Conservation (phyloP, 2,113 vertebrate genomes). For the Osmerus eperlanus region DNA sequence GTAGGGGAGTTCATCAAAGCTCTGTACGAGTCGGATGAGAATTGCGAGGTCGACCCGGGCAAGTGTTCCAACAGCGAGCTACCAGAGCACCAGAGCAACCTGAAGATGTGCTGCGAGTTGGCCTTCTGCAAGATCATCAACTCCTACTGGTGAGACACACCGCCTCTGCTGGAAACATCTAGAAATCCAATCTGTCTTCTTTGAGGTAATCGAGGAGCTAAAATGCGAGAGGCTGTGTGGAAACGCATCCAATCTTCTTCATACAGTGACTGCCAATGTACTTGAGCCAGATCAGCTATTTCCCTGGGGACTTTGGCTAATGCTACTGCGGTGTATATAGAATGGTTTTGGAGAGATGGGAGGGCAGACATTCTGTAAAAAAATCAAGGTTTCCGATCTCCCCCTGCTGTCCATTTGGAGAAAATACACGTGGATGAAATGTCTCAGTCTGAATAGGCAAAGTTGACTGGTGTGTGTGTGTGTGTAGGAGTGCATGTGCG, state of each 20-base stretch:
- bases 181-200: not conserved
- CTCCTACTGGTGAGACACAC: constrained; percentile 84
- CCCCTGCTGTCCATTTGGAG: not conserved
- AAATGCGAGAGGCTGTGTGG: no score
- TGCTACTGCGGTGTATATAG: not conserved
- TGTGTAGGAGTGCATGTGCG: not conserved
- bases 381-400: not conserved
- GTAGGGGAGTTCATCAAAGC: constrained; percentile 96
- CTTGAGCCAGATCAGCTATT: constrained; percentile 12
- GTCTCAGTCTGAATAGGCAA: no score
- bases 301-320: not conserved
- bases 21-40: constrained; percentile 95
- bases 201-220: not conserved
- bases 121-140: constrained; percentile 99
- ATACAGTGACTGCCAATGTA: not conserved
- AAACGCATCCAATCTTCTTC: no score
- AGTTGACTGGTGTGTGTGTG: not conserved
- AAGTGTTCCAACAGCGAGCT: constrained; percentile 82
- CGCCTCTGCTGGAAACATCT: not conserved
- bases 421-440: not conserved
- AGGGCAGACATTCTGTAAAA: not conserved
- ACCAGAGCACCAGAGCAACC: constrained; percentile 89
- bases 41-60: constrained; percentile 92
- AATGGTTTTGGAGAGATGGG: not conserved
- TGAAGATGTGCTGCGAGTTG: constrained; percentile 98